Evolutionary conservation across 2,113 vertebrate species (phyloP).

Genomic region (Asarcornis scutulata): DNA sequence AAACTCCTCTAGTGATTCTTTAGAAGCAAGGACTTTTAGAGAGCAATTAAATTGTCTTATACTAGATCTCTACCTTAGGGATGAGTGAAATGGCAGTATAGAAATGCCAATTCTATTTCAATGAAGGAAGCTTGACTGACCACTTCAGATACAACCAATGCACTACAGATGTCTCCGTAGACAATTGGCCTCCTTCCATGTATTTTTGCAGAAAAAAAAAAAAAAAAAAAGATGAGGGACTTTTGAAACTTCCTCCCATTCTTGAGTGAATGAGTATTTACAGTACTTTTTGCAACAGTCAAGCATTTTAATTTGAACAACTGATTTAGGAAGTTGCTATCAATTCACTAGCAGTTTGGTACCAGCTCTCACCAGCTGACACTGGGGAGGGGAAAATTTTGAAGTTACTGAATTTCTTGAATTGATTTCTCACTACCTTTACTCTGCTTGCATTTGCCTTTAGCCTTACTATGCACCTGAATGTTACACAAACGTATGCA

Average conservation of each 20-base stretch:
- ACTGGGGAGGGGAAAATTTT: not conserved
- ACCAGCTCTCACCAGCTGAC: not conserved
- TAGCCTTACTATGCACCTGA: not conserved
- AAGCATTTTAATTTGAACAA: conserved; percentile 39
- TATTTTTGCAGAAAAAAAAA: not conserved
- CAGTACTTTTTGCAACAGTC: conserved; percentile 6
- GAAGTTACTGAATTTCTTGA: not conserved
- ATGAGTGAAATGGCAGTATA: not conserved
- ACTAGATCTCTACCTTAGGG: not conserved
- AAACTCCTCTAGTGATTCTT: too few relatives aligned
- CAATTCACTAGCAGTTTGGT: not conserved
- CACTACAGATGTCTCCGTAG: not conserved
- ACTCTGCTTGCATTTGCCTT: not conserved
- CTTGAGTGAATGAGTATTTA: conserved; percentile 21
- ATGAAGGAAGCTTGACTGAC: not conserved
- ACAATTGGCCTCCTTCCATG: not conserved
- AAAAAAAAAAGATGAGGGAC: not conserved
- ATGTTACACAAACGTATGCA: fast-evolving
- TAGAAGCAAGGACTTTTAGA: not conserved
- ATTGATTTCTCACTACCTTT: not conserved
- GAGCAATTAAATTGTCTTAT: not conserved
- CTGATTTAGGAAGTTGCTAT: not conserved
- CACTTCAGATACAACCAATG: not conserved
- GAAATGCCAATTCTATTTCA: not conserved
- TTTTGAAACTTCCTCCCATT: not conserved